phyloP scores from a whole-genome alignment of 2,888 invertebrate genomes.

The Pilophorus perplexus region DNA sequence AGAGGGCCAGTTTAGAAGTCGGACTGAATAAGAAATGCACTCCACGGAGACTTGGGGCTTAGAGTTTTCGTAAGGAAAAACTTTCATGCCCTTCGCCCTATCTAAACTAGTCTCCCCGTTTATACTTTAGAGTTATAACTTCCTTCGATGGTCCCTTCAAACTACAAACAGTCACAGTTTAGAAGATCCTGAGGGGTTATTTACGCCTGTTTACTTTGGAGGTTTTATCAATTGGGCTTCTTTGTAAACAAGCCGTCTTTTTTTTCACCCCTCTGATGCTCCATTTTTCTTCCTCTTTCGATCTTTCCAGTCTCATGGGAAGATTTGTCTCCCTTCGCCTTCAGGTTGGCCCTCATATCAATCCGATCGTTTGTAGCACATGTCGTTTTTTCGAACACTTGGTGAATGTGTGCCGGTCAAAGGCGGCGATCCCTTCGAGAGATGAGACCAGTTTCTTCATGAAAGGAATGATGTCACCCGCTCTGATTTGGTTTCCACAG shows the following conservation, averaged over 20 bases:
- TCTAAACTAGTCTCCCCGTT: slow-evolving; percentile 14
- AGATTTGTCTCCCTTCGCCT: too few relatives aligned
- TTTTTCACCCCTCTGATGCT: slow-evolving; percentile 5
- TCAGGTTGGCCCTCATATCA: too few relatives aligned
- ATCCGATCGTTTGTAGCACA: too few relatives aligned
- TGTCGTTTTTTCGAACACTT: too few relatives aligned
- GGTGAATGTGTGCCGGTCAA: too few relatives aligned
- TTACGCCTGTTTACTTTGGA: slow-evolving; percentile 38
- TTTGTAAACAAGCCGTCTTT: slow-evolving; percentile 32
- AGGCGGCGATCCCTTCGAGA: not conserved
- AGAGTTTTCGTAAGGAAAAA: not conserved
- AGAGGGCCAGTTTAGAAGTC: slow-evolving; percentile 9
- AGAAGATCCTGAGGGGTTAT: slow-evolving; percentile 16
- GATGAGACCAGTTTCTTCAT: not conserved
- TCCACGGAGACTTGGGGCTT: not conserved
- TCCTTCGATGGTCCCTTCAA: slow-evolving; percentile 30
- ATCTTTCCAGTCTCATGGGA: too few relatives aligned
- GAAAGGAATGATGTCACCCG: not conserved
- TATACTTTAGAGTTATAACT: slow-evolving; percentile 40
- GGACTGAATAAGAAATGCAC: slow-evolving; percentile 30
- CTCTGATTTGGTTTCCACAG: not conserved
- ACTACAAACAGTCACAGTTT: slow-evolving; percentile 35
- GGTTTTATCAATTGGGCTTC: slow-evolving; percentile 38
- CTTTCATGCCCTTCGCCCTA: slow-evolving; percentile 24
- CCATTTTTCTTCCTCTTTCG: slow-evolving; percentile 3